These are phyloP conservation scores for Argyresthia goedartella DNA, from an alignment of 2,888 invertebrate genomes.

Conservation along the genomic window DNA sequence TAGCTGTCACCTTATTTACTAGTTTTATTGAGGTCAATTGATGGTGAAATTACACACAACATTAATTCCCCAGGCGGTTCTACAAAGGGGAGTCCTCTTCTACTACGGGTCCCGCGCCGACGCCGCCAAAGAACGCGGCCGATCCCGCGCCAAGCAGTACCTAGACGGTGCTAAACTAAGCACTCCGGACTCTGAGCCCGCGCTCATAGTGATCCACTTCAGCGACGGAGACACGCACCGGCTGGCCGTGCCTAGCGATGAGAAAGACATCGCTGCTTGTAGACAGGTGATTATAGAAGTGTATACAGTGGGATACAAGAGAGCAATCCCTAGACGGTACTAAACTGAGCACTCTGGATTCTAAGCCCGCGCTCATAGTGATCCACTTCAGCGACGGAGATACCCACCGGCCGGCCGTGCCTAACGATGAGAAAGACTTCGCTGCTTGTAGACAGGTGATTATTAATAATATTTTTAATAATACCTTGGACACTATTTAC, in stretches of 20 bases:
- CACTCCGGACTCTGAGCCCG: slow-evolving; percentile 50
- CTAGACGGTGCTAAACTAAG: slow-evolving; percentile 71
- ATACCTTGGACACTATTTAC: too few relatives aligned
- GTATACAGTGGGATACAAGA: neutral
- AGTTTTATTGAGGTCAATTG: too few relatives aligned
- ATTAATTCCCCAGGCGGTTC: slow-evolving; percentile 55
- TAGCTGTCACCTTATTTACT: too few relatives aligned
- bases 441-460: too few relatives aligned
- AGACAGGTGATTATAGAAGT: slow-evolving; percentile 67
- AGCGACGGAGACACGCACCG: slow-evolving; percentile 72
- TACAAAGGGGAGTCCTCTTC: slow-evolving; percentile 76
- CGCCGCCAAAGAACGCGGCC: slow-evolving; percentile 66
- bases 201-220: slow-evolving; percentile 59
- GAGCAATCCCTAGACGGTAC: slow-evolving; percentile 77
- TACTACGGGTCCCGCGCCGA: slow-evolving; percentile 74
- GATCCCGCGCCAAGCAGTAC: slow-evolving; percentile 74
- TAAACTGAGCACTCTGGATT: slow-evolving; percentile 42
- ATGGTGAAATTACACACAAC: too few relatives aligned
- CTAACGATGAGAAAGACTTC: slow-evolving; percentile 17
- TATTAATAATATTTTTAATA: too few relatives aligned
- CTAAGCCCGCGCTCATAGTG: slow-evolving; percentile 57
- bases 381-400: slow-evolving; percentile 71
- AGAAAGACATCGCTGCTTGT: slow-evolving; percentile 32
- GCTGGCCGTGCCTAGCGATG: slow-evolving; percentile 51
- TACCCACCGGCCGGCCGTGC: slow-evolving; percentile 64